A percentile compares a stretch with the other conserved stretches of the same genome.
Evolutionary conservation across 1,140 invertebrate species (phyloP).

Genomic region (Anastrepha obliqua): DNA sequence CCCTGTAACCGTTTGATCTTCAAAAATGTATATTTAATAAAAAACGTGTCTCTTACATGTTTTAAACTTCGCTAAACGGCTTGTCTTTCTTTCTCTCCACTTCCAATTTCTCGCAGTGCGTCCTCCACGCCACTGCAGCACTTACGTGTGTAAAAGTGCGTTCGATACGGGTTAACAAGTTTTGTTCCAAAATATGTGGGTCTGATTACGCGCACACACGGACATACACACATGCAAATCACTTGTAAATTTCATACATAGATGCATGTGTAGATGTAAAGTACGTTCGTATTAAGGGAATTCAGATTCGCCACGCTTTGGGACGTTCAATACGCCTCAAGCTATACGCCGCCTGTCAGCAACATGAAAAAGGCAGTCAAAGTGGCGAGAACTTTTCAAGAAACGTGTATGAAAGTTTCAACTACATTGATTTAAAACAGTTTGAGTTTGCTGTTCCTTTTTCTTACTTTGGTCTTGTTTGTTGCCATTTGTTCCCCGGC

Average conservation of each 20-base stretch:
- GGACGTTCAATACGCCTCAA: constrained; percentile 25
- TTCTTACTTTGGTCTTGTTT: not conserved
- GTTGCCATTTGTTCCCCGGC: not conserved
- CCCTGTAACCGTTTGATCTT: too few species aligned
- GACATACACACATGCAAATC: not conserved
- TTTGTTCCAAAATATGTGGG: not conserved
- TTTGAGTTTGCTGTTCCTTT: not conserved
- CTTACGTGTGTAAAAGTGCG: constrained; percentile 15
- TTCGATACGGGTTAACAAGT: constrained; percentile 36
- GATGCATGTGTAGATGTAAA: not conserved
- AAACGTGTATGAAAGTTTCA: constrained; percentile 44
- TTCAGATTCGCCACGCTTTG: not conserved
- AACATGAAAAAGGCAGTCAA: constrained; percentile 50
- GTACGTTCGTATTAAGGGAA: not conserved
- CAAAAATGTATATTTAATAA: too few species aligned
- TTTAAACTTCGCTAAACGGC: too few species aligned
- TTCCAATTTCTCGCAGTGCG: not conserved
- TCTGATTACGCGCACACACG: not conserved
- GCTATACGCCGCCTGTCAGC: constrained; percentile 10
- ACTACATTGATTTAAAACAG: not conserved
- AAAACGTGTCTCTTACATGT: too few species aligned
- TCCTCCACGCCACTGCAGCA: not conserved
- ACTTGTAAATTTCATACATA: too few species aligned
- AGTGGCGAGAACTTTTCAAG: constrained; percentile 22
- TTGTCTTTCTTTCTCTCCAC: too few species aligned